Evolutionary conservation across 37 sponge, comb jelly and placozoan species (phyloP).

Genomic region (Oopsacas minuta): DNA sequence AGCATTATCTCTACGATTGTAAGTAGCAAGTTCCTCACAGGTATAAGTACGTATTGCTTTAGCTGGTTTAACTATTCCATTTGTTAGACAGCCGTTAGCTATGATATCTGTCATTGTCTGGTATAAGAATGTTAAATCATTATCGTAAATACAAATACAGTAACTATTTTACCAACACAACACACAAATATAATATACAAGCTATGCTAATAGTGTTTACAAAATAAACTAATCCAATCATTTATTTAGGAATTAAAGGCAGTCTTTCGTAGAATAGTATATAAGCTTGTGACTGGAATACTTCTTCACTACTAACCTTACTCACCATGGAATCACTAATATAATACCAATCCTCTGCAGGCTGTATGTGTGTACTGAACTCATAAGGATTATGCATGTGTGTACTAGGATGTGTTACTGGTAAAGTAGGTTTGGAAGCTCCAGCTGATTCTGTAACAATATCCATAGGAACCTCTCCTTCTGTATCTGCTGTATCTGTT

Average conservation of each 20-base stretch:
- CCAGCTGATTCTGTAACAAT: not conserved
- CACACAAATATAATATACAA: not conserved
- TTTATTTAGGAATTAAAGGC: constrained; percentile 24
- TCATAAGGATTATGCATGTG: not conserved
- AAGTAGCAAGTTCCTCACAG: constrained; percentile 62
- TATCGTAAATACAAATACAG: not conserved
- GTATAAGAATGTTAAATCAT: too few relatives aligned
- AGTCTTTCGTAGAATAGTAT: constrained; percentile 83
- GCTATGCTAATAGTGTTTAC: not conserved
- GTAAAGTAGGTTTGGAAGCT: not conserved
- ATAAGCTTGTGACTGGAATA: constrained; percentile 74
- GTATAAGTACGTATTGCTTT: constrained; percentile 32
- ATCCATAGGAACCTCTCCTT: constrained; percentile 14
- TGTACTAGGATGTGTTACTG: not conserved
- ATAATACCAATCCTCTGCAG: constrained; percentile 61
- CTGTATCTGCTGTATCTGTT: not conserved
- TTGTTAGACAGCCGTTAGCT: not conserved
- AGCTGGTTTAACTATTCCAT: not conserved
- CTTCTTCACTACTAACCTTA: constrained; percentile 29
- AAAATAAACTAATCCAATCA: not conserved
- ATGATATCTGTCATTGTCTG: too few relatives aligned
- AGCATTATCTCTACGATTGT: constrained; percentile 66
- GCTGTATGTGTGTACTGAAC: not conserved
- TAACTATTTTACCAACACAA: not conserved
- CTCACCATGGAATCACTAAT: constrained; percentile 71